A percentile compares a stretch with the other conserved stretches of the same genome.
These are phyloP conservation scores for Lysandra bellargus DNA, from an alignment of 2,888 invertebrate genomes.

Conservation along the genomic window DNA sequence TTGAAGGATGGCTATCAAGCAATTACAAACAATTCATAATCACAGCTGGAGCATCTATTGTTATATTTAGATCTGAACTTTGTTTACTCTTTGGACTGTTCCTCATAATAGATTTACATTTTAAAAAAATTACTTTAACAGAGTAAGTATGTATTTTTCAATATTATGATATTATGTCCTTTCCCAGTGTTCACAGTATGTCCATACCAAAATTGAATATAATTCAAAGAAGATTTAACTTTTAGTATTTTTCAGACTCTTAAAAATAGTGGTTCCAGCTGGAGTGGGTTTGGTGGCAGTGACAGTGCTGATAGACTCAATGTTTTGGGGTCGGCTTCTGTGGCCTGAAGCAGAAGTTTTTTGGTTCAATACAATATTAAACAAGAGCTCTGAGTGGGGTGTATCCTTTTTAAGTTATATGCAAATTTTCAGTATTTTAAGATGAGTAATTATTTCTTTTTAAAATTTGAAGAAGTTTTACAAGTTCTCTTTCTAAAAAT, in stretches of 20 bases:
- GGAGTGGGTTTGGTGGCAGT: conserved; percentile 84
- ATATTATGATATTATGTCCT: not conserved
- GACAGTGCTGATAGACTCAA: conserved; percentile 92
- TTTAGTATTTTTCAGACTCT: conserved; percentile 76
- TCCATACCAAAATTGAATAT: conserved; percentile 9
- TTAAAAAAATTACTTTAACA: conserved; percentile 81
- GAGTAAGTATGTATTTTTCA: conserved; percentile 50
- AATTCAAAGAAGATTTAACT: not conserved
- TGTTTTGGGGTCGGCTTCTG: conserved; percentile 93
- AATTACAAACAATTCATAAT: conserved; percentile 88
- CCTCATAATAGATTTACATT: conserved; percentile 88
- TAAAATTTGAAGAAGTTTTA: not conserved
- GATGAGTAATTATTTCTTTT: not conserved
- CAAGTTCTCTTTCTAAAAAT: not conserved
- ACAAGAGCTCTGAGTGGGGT: conserved; percentile 98
- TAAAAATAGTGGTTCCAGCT: conserved; percentile 86
- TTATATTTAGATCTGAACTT: conserved; percentile 95
- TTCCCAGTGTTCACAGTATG: not conserved
- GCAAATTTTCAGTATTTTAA: no score
- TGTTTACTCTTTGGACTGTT: conserved; percentile 92
- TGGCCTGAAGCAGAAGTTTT: conserved; percentile 99
- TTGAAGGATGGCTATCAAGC: conserved; percentile 91
- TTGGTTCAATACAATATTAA: conserved; percentile 96
- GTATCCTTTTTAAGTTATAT: conserved; percentile 86
- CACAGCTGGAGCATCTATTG: conserved; percentile 91